These are phyloP conservation scores for Mesocentrotus franciscanus DNA, from an alignment of 53 echinoderm and acorn worm genomes.

Conservation along the genomic window DNA sequence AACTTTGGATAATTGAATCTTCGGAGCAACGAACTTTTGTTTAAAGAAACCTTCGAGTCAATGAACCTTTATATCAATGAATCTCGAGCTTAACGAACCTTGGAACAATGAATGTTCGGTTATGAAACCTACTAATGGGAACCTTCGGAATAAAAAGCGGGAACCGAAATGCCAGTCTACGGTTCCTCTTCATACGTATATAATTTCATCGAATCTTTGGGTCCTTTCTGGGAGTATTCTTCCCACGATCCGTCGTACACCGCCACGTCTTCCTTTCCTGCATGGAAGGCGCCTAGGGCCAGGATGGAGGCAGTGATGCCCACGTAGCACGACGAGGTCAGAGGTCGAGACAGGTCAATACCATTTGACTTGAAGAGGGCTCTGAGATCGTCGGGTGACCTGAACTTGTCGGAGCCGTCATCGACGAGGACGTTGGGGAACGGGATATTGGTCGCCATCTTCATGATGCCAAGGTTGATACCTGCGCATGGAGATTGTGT, in stretches of 20 bases:
- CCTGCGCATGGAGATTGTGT: background rate
- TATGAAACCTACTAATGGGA: no score
- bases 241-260: constrained; percentile 88
- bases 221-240: constrained; percentile 61
- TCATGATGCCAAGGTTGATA: constrained; percentile 30
- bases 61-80: no score
- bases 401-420: constrained; percentile 28
- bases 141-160: no score
- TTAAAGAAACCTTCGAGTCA: no score
- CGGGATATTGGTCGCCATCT: constrained; percentile 31
- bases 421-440: constrained; percentile 36
- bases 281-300: constrained; percentile 73
- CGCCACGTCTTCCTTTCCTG: constrained; percentile 78
- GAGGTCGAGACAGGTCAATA: constrained; percentile 45
- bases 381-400: constrained; percentile 6
- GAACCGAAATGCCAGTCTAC: background rate
- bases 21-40: no score
- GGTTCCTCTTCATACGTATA: background rate
- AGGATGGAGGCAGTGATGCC: constrained; percentile 81
- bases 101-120: no score
- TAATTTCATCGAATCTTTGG: constrained; percentile 7
- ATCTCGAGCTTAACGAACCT: no score
- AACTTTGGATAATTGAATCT: background rate
- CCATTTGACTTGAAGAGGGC: constrained; percentile 18
- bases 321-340: constrained; percentile 73